phyloP scores from a whole-genome alignment of 23 tunicate genomes.

The Phallusia fumigata region DNA sequence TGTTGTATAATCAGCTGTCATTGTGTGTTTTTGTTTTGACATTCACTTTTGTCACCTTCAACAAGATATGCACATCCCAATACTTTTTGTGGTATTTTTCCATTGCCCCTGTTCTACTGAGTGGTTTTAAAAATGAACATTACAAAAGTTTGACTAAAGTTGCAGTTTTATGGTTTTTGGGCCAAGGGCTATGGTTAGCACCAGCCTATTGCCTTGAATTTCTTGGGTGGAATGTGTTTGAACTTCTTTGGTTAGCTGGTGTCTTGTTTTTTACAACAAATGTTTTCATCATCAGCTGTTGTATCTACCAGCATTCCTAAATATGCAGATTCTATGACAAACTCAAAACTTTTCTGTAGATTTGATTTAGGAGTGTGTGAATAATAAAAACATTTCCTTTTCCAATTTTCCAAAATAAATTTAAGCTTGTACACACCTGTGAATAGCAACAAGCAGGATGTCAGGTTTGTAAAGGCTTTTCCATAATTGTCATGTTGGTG shows the following conservation, averaged over 20 bases:
- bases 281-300: slow-evolving; percentile 41
- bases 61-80: slow-evolving; percentile 94
- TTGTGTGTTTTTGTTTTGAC: slow-evolving; percentile 74
- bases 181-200: slow-evolving; percentile 73
- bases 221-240: slow-evolving; percentile 55
- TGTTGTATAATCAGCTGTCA: slow-evolving; percentile 46
- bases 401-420: too few species aligned
- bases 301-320: slow-evolving; percentile 25
- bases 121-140: slow-evolving; percentile 35
- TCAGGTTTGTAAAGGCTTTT: too few species aligned
- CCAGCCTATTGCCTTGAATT: slow-evolving; percentile 71
- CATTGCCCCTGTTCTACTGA: slow-evolving; percentile 58
- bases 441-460: too few species aligned
- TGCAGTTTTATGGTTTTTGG: slow-evolving; percentile 42
- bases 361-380: too few species aligned
- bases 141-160: not conserved
- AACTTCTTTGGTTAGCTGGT: slow-evolving; percentile 56
- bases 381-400: too few species aligned
- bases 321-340: too few species aligned
- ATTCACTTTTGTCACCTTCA: slow-evolving; percentile 78
- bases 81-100: slow-evolving; percentile 96
- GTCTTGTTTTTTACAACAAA: slow-evolving; percentile 57
- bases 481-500: too few species aligned
- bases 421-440: too few species aligned
- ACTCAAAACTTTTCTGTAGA: not conserved